Evolutionary conservation across 2,113 vertebrate species (phyloP), one percentile per base, ranked within the genome.

Genomic region (Donacobius atricapilla): DNA sequence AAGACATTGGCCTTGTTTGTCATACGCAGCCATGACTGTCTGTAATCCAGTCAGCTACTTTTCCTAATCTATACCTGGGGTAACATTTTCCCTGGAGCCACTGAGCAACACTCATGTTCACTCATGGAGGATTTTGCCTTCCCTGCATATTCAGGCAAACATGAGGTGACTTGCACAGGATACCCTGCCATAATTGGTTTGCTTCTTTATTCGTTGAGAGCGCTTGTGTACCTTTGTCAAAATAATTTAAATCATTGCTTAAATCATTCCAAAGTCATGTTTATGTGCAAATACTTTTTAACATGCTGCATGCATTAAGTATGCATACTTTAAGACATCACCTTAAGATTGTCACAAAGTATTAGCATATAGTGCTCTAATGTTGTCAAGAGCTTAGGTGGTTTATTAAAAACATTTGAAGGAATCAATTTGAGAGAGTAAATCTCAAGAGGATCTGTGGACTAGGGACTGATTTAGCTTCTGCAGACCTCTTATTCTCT

Each of bases 231-330:
- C 56, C 7, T 90, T 89, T 92, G 48, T 84, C 83, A 56, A 58
- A 89, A 24, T 79, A 24, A 50, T 93, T 91, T 79, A 94, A 81
- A 64, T 89, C 14, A 27, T 63, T 83, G 69, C 39, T 68, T 83
- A 58, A 81, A 56, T 92, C 33, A 23, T 76, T 91, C 83, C 35
- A 35, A 91, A 95, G n/a, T 71, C 57, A 71, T 56, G 40, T 57
- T 93, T 89, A 53, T 30, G 28, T 93, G 61, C 83, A 87, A 81
- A 89, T 87, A 51, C 33, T 47, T 94, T 91, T 51, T 64, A 91
- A 84, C 44, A 8, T 63, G 30, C 71, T 89, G 40, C 44, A 40
- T 78, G 27, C 24, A 71, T 89, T 78, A 81, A 58, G 24, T 82
- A 80, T 75, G 94, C 79, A 27, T 75, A 71, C 19, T 71, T 92